Conservation (phyloP, 35 echinoderm and acorn worm genomes). For the Apostichopus parvimensis region DNA sequence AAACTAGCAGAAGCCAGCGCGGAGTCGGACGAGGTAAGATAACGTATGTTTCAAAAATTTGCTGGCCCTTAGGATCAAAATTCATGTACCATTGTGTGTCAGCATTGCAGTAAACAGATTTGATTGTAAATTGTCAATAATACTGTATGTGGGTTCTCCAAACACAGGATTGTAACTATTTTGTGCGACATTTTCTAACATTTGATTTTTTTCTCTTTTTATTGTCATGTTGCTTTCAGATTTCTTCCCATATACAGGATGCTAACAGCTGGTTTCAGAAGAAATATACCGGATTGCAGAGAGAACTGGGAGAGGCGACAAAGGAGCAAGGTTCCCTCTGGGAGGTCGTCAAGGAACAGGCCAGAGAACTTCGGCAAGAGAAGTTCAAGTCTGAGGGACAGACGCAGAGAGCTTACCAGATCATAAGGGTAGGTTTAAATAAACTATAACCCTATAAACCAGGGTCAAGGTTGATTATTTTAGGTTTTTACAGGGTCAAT, state of each 20-base stretch:
- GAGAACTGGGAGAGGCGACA: conserved; percentile 54
- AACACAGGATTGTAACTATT: too few relatives aligned
- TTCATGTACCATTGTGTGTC: too few relatives aligned
- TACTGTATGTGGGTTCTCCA: too few relatives aligned
- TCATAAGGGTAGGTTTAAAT: conserved; percentile 64
- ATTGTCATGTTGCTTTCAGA: conserved; percentile 20
- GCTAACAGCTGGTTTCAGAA: conserved; percentile 81
- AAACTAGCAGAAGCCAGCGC: conserved; percentile 74
- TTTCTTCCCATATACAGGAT: conserved; percentile 73
- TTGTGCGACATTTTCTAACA: too few relatives aligned
- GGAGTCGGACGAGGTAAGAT: conserved; percentile 75
- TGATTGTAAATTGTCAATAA: too few relatives aligned
- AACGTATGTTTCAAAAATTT: not conserved
- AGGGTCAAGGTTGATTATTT: not conserved
- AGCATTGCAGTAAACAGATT: too few relatives aligned
- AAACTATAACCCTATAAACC: not conserved
- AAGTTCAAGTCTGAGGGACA: conserved; percentile 57
- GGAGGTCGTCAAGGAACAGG: conserved; percentile 55
- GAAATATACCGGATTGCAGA: conserved; percentile 65
- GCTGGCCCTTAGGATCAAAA: too few relatives aligned
- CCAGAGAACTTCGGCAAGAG: conserved; percentile 59
- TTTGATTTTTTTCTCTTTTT: too few relatives aligned
- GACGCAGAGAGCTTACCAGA: conserved; percentile 70
- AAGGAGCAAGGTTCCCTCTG: conserved; percentile 55
- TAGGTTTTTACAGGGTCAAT: not conserved